Evolutionary conservation across 2,888 invertebrate species (phyloP), one percentile per base, ranked within the genome.

Genomic region (Boloria selene): DNA sequence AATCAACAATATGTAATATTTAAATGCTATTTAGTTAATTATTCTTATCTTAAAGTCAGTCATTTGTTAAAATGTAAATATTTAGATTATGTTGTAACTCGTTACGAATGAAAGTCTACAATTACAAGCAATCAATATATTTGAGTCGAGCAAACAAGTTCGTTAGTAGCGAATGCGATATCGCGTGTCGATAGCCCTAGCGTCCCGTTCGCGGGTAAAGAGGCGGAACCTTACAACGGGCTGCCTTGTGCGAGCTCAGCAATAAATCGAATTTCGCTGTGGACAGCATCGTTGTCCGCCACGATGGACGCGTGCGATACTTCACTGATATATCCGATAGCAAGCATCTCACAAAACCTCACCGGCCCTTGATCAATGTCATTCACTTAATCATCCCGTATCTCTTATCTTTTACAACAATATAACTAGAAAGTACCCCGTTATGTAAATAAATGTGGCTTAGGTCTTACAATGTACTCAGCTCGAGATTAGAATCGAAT

Each of bases 191-290:
- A 83, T 82, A 88, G 80, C 85, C 86, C 87, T 87, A 79, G 64
- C 67, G 61, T 69, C 71, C 67, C 72, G 69, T 70, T 75, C 73
- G 69, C 69, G 74, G 74, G 78, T 82, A 82, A 85, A 79, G 83
- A 86, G 82, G 84, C 82, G 84, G 85, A 84, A 85, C 83, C 79
- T 74, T 75, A 88, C 87, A 88, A 86, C 83, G 83, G 79, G 73
- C 77, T 73, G 80, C 87, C 79, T 88, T 88, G 88, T 89, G 80
- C 78, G 69, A 54, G 60, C 71, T 67, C 74, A 68, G 72, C 84
- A 78, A 87, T 90, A 89, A 89, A 89, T 90, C 81, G 83, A 86
- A 86, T 81, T 84, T 79, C 80, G 82, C 87, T 73, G 83, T 82
- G 85, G 89, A 90, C 88, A 86, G 82, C 80, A 77, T 77, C 77